Evolutionary conservation across 35 echinoderm and acorn worm species (phyloP).

Genomic region (Apostichopus japonicus): DNA sequence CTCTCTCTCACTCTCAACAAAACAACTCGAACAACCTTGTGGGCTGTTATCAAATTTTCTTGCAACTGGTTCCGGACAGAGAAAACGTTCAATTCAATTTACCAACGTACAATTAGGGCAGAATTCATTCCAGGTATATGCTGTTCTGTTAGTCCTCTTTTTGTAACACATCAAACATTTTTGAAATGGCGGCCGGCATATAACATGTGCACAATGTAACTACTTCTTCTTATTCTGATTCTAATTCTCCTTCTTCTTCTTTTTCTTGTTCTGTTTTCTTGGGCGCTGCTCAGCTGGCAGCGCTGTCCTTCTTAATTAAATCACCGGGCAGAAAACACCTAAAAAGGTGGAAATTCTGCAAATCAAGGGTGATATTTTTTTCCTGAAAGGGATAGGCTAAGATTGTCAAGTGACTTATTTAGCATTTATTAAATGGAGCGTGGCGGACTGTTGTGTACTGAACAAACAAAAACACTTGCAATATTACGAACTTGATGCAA

Average conservation of each 20-base stretch:
- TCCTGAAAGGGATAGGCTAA: constrained; percentile 26
- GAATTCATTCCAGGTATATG: not conserved
- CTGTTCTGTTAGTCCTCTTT: not conserved
- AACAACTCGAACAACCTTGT: constrained; percentile 23
- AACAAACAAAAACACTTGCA: not conserved
- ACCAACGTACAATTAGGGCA: constrained; percentile 46
- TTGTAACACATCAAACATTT: constrained; percentile 29
- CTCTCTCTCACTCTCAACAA: not conserved
- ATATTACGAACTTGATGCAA: not conserved
- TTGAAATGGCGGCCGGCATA: constrained; percentile 10
- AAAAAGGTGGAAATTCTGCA: constrained; percentile 54
- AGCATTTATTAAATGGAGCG: constrained; percentile 46
- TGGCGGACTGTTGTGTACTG: not conserved
- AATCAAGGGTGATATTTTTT: constrained; percentile 52
- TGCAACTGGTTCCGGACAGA: constrained; percentile 31
- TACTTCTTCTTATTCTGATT: not conserved
- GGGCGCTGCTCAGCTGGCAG: constrained; percentile 17
- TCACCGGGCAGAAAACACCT: constrained; percentile 30
- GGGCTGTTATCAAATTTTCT: constrained; percentile 55
- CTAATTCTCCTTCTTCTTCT: not conserved
- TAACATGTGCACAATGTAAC: constrained; percentile 11
- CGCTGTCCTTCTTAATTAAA: constrained; percentile 32
- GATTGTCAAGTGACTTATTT: constrained; percentile 31
- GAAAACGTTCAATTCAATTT: constrained; percentile 46
- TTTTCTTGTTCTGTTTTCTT: not conserved